These are phyloP conservation scores for Anhinga anhinga DNA, from an alignment of 2,113 vertebrate genomes.

Conservation along the genomic window DNA sequence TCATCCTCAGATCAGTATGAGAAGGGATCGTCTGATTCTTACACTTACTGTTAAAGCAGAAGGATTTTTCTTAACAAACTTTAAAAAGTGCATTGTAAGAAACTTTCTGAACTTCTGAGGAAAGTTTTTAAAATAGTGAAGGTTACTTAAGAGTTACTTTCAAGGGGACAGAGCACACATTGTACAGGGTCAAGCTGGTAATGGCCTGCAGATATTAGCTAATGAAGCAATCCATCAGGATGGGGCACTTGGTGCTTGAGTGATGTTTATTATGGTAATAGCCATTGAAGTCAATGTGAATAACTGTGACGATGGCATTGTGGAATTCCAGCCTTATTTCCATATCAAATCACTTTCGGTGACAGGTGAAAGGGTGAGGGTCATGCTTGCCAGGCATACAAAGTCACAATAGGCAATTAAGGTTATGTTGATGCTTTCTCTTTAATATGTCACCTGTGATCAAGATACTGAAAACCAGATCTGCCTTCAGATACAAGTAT, in stretches of 20 bases:
- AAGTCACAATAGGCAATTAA: slow-evolving; percentile 11
- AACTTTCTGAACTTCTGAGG: not conserved
- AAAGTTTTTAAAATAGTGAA: not conserved
- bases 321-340: slow-evolving; percentile 41
- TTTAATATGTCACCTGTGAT: slow-evolving; percentile 22
- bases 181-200: not conserved
- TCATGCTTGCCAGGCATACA: not conserved
- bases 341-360: slow-evolving; percentile 19
- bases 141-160: not conserved
- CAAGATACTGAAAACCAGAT: slow-evolving; percentile 14
- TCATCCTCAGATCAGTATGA: not conserved
- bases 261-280: not conserved
- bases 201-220: not conserved
- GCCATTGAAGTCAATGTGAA: not conserved
- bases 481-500: not conserved
- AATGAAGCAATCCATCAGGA: not conserved
- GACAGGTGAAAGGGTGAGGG: slow-evolving; percentile 10
- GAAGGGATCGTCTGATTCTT: not conserved
- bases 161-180: not conserved
- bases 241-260: not conserved
- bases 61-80: not conserved
- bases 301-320: not conserved
- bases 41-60: not conserved
- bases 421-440: not conserved
- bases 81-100: not conserved